These are phyloP conservation scores for Nymphalis polychloros DNA, from an alignment of 2,888 invertebrate genomes.

Conservation along the genomic window DNA sequence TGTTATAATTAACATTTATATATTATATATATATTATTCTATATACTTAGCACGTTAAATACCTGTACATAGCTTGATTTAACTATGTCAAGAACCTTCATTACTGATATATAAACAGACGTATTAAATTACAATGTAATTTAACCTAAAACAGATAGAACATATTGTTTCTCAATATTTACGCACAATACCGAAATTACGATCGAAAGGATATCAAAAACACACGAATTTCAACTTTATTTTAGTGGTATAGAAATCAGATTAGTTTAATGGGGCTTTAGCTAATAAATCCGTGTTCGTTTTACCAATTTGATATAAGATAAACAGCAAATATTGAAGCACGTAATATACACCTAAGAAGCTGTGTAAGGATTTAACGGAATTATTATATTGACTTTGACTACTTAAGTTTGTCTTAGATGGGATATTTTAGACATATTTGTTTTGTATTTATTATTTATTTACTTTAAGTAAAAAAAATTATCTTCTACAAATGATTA, in stretches of 20 bases:
- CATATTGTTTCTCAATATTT: conserved; percentile 41
- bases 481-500: no score
- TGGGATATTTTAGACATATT: conserved; percentile 4
- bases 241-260: conserved; percentile 9
- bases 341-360: conserved; percentile 46
- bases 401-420: conserved; percentile 24
- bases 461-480: no score
- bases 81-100: conserved; percentile 26
- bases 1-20: background rate
- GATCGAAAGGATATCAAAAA: background rate
- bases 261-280: conserved; percentile 8
- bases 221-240: conserved; percentile 16
- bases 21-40: background rate
- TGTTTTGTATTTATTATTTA: background rate
- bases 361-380: conserved; percentile 40
- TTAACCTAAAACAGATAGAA: conserved; percentile 37
- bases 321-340: conserved; percentile 44
- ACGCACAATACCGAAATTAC: conserved; percentile 35
- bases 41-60: background rate
- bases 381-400: conserved; percentile 33
- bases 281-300: conserved; percentile 25
- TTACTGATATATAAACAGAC: conserved; percentile 29
- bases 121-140: conserved; percentile 35
- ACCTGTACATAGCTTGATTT: conserved; percentile 15
- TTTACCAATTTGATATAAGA: conserved; percentile 37